phyloP scores from a whole-genome alignment of 2,888 invertebrate species.

The Sphinx pinastri region DNA sequence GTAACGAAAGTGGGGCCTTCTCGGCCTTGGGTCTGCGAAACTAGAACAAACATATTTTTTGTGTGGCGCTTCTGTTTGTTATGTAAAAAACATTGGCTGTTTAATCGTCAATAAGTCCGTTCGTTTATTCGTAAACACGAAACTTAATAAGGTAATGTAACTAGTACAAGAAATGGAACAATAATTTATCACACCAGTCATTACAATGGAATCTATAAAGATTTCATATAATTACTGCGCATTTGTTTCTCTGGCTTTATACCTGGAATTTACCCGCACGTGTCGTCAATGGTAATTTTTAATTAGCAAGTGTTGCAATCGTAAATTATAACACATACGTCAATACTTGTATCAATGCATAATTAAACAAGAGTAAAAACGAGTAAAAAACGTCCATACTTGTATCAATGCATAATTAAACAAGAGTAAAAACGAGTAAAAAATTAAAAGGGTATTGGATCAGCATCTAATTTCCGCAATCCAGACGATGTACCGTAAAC shows the following conservation, averaged over 20 bases:
- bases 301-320: slow-evolving; percentile 48
- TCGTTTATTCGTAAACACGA: background rate
- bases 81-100: slow-evolving; percentile 1
- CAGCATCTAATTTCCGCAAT: background rate
- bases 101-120: slow-evolving; percentile 4
- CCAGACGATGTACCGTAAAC: slow-evolving; percentile 4
- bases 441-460: background rate
- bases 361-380: background rate
- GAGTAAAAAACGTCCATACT: background rate
- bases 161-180: background rate
- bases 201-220: slow-evolving; percentile 54
- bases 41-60: slow-evolving; percentile 36
- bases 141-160: background rate
- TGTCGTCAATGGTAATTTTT: slow-evolving; percentile 47
- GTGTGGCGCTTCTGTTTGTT: slow-evolving; percentile 7
- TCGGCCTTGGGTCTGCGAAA: slow-evolving; percentile 52
- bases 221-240: slow-evolving; percentile 52
- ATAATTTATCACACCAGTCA: slow-evolving; percentile 36
- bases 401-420: slow-evolving; percentile 22
- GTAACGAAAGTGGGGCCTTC: slow-evolving; percentile 61
- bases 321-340: slow-evolving; percentile 31
- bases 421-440: background rate
- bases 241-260: slow-evolving; percentile 36
- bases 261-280: slow-evolving; percentile 54
- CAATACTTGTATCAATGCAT: slow-evolving; percentile 25